Evolutionary conservation across 2,888 invertebrate genomes (phyloP), one percentile per base, ranked within the genome.

Genomic region (Lycaena phlaeas): DNA sequence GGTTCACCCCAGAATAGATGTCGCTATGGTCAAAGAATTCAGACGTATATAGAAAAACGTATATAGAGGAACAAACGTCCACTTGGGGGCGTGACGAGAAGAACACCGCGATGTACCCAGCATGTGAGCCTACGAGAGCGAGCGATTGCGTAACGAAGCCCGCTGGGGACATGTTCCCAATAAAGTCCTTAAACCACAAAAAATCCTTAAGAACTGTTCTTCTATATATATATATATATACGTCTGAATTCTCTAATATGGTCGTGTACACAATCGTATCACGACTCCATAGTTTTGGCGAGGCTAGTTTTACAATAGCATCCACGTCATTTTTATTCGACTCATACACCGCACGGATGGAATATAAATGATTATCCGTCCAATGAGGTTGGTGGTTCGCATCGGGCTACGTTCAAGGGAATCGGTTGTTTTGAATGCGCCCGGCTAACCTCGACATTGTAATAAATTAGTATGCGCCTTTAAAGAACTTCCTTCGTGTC

Each of bases 391-490:
- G 52, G 45, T 54, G 48, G 44, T 49, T 47, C 51, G 53, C 27
- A 17, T 18, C 48, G 45, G 48, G 41, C 44, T 28, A 42, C 41
- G 45, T 49, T 47, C 45, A 45, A 52, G 50, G 49, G 41, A 42
- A 48, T 43, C 43, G 40, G 37, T 34, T 36, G 48, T 53, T 58
- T 61, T 65, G 55, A 36, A 56, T 59, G 63, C 51, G 54, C 61
- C 54, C 53, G 69, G 59, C 53, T 68, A 57, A 50, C 51, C 56
- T 46, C 54, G 42, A 57, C 61, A 58, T 63, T 58, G 63, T 61
- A 59, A 63, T 64, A 54, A 64, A 76, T 79, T 77, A 66, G 74
- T 75, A 81, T 79, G 68, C 78, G 60, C 53, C 62, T 53, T 58
- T 57, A 53, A 48, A 55, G 44, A 57, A 62, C 66, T 74, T 69